phyloP scores from a whole-genome alignment of 2,888 invertebrate genomes.

The Stomorhina lunata region DNA sequence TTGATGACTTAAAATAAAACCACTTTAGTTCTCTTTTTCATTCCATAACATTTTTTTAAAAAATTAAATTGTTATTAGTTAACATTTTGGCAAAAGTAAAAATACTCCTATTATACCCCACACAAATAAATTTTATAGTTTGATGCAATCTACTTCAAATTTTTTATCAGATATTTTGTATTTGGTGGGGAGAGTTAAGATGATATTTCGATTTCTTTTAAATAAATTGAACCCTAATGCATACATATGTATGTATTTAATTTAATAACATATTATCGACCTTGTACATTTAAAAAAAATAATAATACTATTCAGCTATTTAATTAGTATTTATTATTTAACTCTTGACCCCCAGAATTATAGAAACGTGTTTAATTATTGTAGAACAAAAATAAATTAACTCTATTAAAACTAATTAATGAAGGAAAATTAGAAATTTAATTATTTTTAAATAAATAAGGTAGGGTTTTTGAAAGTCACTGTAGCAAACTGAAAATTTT shows the following conservation, averaged over 20 bases:
- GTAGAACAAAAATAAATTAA: neutral
- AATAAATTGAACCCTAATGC: too few species aligned
- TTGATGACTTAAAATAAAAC: too few species aligned
- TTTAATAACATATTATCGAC: slow-evolving; percentile 29
- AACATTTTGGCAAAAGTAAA: too few species aligned
- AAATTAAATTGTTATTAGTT: too few species aligned
- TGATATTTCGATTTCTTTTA: too few species aligned
- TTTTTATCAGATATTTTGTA: too few species aligned
- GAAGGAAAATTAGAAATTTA: neutral
- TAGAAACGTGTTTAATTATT: slow-evolving; percentile 29
- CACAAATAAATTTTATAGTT: too few species aligned
- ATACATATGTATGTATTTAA: slow-evolving; percentile 16
- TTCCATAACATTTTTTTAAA: too few species aligned
- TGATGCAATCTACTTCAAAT: too few species aligned
- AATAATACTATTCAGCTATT: neutral
- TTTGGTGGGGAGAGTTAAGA: too few species aligned
- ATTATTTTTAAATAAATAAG: neutral
- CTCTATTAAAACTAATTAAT: neutral
- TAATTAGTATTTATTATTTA: slow-evolving; percentile 35
- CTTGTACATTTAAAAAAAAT: neutral
- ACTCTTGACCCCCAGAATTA: neutral
- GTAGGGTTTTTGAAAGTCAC: neutral
- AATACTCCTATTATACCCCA: too few species aligned
- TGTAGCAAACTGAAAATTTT: neutral
- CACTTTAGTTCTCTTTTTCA: too few species aligned